Percentiles rank a stretch among this genome's conserved stretches.
Conservation (phyloP, 2,113 vertebrate genomes). For the Scolopax mira region DNA sequence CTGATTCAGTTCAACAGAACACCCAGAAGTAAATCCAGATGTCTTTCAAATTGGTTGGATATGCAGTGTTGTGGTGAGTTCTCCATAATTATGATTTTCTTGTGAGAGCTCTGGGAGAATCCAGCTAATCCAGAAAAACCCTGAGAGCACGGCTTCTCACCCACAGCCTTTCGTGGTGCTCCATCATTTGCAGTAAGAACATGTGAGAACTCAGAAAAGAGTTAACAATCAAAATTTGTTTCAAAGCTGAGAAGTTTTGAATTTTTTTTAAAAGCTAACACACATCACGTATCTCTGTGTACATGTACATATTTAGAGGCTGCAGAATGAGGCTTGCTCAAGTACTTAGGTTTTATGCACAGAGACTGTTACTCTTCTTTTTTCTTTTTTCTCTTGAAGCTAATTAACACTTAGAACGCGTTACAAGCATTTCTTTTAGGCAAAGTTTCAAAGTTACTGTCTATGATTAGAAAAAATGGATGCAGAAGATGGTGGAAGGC, state of each 20-base stretch:
- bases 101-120: neutral
- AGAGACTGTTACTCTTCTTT: neutral
- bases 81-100: neutral
- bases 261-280: neutral
- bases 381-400: neutral
- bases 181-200: neutral
- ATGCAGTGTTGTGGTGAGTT: neutral
- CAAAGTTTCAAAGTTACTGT: neutral
- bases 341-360: neutral
- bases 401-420: neutral
- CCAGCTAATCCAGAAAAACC: neutral
- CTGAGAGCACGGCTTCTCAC: neutral
- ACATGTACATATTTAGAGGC: neutral
- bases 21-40: slow-evolving; percentile 47
- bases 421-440: neutral
- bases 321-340: neutral
- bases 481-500: neutral
- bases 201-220: neutral
- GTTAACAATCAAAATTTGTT: neutral
- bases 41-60: neutral
- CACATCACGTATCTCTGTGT: neutral
- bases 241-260: neutral
- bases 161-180: neutral
- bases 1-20: slow-evolving; percentile 1
- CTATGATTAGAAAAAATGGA: neutral